Evolutionary conservation across 2,797 vertebrate genomes (phyloP).

Genomic region (Geotrypetes seraphini): DNA sequence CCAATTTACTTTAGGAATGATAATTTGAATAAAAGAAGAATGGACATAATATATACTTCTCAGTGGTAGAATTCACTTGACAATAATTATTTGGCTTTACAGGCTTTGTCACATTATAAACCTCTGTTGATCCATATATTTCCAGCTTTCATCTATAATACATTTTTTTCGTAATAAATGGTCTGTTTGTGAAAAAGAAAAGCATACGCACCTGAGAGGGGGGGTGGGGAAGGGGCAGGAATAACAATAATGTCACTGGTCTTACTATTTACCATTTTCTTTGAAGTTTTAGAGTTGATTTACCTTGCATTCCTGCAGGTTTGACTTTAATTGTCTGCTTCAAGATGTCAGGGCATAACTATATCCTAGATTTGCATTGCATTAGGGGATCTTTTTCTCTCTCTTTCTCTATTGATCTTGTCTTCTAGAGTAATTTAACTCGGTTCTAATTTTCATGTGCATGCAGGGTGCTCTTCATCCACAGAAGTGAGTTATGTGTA

Average conservation of each 20-base stretch:
- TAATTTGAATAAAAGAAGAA: background rate
- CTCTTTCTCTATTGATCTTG: slow-evolving; percentile 43
- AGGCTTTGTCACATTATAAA: background rate
- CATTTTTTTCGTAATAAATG: background rate
- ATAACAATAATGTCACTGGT: slow-evolving; percentile 10
- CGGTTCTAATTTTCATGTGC: slow-evolving; percentile 61
- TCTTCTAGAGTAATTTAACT: slow-evolving; percentile 59
- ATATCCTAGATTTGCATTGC: slow-evolving; percentile 49
- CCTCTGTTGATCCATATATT: background rate
- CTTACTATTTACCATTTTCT: slow-evolving; percentile 16
- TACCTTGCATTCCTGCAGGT: slow-evolving; percentile 32
- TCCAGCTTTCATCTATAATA: background rate
- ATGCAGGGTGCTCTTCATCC: slow-evolving; percentile 40
- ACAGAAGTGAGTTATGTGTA: slow-evolving; percentile 63
- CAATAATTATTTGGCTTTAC: background rate
- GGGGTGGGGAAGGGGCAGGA: slow-evolving; percentile 7
- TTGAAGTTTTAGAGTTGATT: slow-evolving; percentile 39
- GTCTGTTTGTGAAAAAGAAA: slow-evolving; percentile 5
- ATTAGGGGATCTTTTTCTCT: slow-evolving; percentile 33
- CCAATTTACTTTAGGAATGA: background rate
- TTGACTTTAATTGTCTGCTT: slow-evolving; percentile 46
- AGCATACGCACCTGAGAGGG: background rate
- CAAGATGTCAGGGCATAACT: slow-evolving; percentile 44
- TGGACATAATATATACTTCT: background rate
- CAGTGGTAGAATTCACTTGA: background rate